Percentiles rank a stretch among this genome's conserved stretches.
Conservation (phyloP, 2,797 vertebrate genomes). For the Darevskia nairensis region DNA sequence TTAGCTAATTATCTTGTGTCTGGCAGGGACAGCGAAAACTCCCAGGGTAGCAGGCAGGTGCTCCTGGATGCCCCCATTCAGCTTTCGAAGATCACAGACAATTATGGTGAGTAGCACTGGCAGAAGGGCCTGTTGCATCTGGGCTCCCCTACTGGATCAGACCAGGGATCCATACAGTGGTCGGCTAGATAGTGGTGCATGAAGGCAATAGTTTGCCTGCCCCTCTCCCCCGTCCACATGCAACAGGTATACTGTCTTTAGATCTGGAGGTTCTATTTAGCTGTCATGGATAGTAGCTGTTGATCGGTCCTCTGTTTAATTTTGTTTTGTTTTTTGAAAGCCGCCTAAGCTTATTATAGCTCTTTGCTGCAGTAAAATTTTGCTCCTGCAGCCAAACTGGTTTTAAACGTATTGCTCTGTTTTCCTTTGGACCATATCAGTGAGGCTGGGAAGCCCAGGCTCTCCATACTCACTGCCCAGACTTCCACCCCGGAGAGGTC, state of each 20-base stretch:
- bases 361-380: not conserved
- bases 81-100: slow-evolving; percentile 86
- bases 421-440: too few species aligned
- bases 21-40: slow-evolving; percentile 72
- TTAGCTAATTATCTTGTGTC: not conserved
- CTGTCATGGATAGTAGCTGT: not conserved
- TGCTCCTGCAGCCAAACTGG: too few species aligned
- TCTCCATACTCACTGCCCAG: too few species aligned
- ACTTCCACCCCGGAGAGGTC: too few species aligned
- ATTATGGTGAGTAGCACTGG: slow-evolving; percentile 79
- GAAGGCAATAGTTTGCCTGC: not conserved
- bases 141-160: not conserved
- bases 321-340: too few species aligned
- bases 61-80: slow-evolving; percentile 92
- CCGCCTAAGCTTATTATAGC: not conserved
- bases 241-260: not conserved
- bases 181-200: not conserved
- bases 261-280: not conserved
- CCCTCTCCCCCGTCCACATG: not conserved
- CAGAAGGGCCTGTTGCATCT: not conserved
- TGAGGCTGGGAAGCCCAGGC: too few species aligned
- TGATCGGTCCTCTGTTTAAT: not conserved
- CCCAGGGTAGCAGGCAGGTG: slow-evolving; percentile 79
- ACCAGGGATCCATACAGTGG: not conserved
- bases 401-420: not conserved